A percentile compares a stretch with the other conserved stretches of the same genome.
phyloP scores from a whole-genome alignment of 2,113 vertebrate species.

The Onychostoma macrolepis region DNA sequence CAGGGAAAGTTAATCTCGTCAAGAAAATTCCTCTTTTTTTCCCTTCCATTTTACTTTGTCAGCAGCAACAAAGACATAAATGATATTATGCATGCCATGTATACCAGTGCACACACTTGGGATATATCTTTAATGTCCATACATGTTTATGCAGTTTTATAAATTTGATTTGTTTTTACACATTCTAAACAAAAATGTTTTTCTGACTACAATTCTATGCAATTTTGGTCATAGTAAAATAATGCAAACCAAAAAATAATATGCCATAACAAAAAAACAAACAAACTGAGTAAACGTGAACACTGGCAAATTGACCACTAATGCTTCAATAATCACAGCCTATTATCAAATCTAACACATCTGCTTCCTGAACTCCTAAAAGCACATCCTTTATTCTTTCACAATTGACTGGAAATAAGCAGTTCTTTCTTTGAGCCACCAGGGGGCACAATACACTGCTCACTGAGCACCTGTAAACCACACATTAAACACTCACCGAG shows the following conservation, averaged over 20 bases:
- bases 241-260: neutral
- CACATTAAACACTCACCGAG: neutral
- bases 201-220: neutral
- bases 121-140: neutral
- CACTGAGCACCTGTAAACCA: neutral
- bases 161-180: neutral
- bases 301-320: neutral
- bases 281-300: neutral
- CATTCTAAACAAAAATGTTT: neutral
- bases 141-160: neutral
- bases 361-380: constrained; percentile 19
- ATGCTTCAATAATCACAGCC: neutral
- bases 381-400: neutral
- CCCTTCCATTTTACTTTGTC: no score
- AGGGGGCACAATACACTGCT: neutral
- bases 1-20: neutral
- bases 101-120: neutral
- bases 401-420: neutral
- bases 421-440: neutral
- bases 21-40: no score
- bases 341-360: neutral
- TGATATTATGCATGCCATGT: no score
- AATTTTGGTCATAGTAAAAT: neutral
- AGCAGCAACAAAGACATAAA: no score
- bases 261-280: neutral